Evolutionary conservation across 2,888 invertebrate genomes (phyloP).

Genomic region (Patella caerulea): DNA sequence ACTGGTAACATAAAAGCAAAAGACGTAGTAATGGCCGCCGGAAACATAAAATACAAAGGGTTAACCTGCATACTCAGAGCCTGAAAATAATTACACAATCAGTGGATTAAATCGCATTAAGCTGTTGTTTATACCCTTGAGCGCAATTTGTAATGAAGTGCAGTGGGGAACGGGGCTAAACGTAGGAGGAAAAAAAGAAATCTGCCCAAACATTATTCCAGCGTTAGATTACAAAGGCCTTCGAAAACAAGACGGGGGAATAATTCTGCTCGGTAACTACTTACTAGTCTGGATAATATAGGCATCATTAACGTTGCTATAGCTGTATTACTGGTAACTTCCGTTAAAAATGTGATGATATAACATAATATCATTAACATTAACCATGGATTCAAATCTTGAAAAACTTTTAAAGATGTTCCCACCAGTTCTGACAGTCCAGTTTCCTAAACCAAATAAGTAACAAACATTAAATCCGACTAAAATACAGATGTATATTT

Average conservation of each 20-base stretch:
- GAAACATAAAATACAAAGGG: conserved; percentile 91
- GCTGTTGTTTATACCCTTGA: too few species aligned
- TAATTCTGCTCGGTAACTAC: conserved; percentile 12
- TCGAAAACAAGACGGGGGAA: too few species aligned
- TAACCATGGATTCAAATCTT: conserved; percentile 55
- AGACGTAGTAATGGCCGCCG: conserved; percentile 89
- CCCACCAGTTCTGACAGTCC: conserved; percentile 65
- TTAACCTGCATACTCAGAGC: conserved; percentile 82
- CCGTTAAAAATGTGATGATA: conserved; percentile 62
- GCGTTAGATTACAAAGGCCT: background rate
- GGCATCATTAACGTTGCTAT: conserved; percentile 69
- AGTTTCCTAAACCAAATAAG: conserved; percentile 48
- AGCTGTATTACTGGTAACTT: conserved; percentile 67
- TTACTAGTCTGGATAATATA: conserved; percentile 64
- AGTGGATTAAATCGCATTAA: too few species aligned
- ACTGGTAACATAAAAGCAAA: conserved; percentile 94
- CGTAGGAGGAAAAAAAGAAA: background rate
- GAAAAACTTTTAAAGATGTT: conserved; percentile 49
- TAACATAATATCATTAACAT: conserved; percentile 59
- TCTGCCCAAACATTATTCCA: background rate
- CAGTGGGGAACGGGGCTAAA: too few species aligned
- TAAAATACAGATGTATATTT: too few species aligned
- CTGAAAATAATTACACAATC: conserved; percentile 72
- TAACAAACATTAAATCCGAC: too few species aligned
- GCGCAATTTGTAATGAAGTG: too few species aligned